Percentiles rank a stretch among this genome's conserved stretches.
Evolutionary conservation across 2,888 invertebrate species (phyloP).

Genomic region (Coenonympha glycerion): DNA sequence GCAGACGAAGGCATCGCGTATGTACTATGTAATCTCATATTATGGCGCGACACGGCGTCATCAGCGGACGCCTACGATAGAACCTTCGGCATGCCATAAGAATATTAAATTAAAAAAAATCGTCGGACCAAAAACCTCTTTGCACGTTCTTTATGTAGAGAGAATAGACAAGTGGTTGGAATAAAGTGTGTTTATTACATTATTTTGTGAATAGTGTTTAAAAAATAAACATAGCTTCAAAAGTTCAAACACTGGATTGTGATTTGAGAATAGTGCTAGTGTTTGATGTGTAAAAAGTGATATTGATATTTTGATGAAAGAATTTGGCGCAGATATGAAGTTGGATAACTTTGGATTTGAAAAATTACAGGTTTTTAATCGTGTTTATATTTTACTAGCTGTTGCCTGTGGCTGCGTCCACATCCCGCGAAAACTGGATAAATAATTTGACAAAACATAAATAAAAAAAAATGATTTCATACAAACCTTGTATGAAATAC

Average conservation of each 20-base stretch:
- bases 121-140: conserved; percentile 5
- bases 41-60: conserved; percentile 57
- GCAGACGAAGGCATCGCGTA: too few relatives aligned
- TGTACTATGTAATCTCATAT: conserved; percentile 58
- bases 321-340: conserved; percentile 47
- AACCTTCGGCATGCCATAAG: conserved; percentile 41
- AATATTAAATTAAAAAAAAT: conserved; percentile 31
- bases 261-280: conserved; percentile 20
- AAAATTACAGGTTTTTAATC: conserved; percentile 56
- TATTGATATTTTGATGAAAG: conserved; percentile 9
- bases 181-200: conserved; percentile 1
- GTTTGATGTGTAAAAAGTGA: background rate
- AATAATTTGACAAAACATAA: too few relatives aligned
- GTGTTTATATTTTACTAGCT: background rate
- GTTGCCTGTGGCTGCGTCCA: background rate
- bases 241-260: too few relatives aligned
- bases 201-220: conserved; percentile 3
- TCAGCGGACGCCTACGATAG: conserved; percentile 54
- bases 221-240: conserved; percentile 4
- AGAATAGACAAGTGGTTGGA: background rate
- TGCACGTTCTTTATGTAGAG: background rate
- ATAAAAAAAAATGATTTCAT: too few relatives aligned
- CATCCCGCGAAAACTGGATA: too few relatives aligned
- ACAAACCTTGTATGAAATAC: too few relatives aligned
- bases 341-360: conserved; percentile 71